These are phyloP conservation scores for Stictocephala bisonia DNA, from an alignment of 2,888 invertebrate species.

Conservation along the genomic window DNA sequence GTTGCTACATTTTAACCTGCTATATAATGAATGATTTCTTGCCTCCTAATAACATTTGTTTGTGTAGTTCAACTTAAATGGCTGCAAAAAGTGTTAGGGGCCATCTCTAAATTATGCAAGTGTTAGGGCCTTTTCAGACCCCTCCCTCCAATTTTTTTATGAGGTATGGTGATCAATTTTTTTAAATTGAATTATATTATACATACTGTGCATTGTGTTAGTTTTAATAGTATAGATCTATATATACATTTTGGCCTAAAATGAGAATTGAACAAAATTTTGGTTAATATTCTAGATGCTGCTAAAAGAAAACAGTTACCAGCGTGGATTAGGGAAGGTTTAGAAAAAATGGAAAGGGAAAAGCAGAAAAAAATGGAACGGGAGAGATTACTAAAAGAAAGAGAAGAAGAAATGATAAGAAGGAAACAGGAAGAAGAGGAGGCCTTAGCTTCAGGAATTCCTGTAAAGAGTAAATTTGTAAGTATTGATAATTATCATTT, in stretches of 20 bases:
- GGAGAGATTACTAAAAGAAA: slow-evolving; percentile 74
- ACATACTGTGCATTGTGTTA: too few species aligned
- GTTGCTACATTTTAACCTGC: too few species aligned
- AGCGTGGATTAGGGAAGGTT: slow-evolving; percentile 97
- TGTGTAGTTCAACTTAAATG: too few species aligned
- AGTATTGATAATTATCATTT: slow-evolving; percentile 59
- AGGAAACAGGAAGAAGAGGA: slow-evolving; percentile 67
- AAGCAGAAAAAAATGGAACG: slow-evolving; percentile 88
- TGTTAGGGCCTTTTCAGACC: too few species aligned
- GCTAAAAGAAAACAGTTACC: slow-evolving; percentile 90
- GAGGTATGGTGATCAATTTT: too few species aligned
- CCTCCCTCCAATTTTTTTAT: too few species aligned
- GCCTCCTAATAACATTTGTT: too few species aligned
- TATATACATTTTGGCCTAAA: not conserved
- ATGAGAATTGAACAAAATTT: not conserved
- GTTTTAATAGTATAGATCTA: too few species aligned
- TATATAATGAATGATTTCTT: too few species aligned
- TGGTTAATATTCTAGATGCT: slow-evolving; percentile 71
- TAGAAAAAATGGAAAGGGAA: slow-evolving; percentile 98
- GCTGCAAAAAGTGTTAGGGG: too few species aligned
- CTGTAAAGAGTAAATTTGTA: slow-evolving; percentile 72
- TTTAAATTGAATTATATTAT: too few species aligned
- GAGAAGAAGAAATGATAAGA: slow-evolving; percentile 68
- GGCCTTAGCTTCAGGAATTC: slow-evolving; percentile 61
- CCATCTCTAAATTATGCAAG: too few species aligned